A percentile compares a stretch with the other conserved stretches of the same genome.
These are phyloP conservation scores for Donacobius atricapilla DNA, from an alignment of 2,113 vertebrate species.

Conservation along the genomic window DNA sequence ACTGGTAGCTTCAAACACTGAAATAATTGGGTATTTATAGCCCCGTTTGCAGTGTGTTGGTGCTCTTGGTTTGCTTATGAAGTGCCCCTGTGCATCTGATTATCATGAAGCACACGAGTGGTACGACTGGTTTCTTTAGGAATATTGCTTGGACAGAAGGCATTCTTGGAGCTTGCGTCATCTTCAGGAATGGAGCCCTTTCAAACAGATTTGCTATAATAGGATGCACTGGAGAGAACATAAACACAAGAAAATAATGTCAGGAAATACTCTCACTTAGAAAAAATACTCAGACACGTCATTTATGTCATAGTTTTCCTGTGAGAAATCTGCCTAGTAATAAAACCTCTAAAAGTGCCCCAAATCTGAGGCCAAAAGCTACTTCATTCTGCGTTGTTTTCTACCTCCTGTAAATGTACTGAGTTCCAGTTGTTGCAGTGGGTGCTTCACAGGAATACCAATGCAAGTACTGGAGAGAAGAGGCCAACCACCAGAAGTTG, in stretches of 20 bases:
- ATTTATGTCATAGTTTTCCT: slow-evolving; percentile 24
- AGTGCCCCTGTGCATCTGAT: neutral
- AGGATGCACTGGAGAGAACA: slow-evolving; percentile 15
- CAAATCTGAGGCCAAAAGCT: neutral
- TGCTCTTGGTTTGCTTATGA: neutral
- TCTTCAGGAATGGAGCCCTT: neutral
- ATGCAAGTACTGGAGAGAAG: neutral
- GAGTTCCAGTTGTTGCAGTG: neutral
- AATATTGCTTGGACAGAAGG: neutral
- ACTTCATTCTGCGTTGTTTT: neutral
- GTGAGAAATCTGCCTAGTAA: neutral
- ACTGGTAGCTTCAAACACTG: neutral
- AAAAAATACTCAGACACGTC: neutral
- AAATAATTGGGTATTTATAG: neutral
- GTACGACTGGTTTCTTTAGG: neutral
- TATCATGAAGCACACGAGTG: neutral
- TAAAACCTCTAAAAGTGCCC: neutral
- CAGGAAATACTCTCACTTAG: slow-evolving; percentile 43
- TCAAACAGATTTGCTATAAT: slow-evolving; percentile 15
- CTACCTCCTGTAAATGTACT: neutral
- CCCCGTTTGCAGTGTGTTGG: neutral
- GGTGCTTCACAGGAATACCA: neutral
- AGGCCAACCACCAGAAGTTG: neutral
- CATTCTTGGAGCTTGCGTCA: neutral
- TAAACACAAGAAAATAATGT: slow-evolving; percentile 48